Percentiles rank a stretch among this genome's conserved stretches.
These are phyloP conservation scores for human DNA, from an alignment of 2,113 vertebrate genomes.

Conservation along the genomic window GRCh38 chr9:137298501-137299000, in stretches of 20 bases:
- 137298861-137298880: not conserved
- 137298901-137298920: not conserved
- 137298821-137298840: not conserved
- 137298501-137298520: accelerated
- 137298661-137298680: not conserved
- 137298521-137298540: not conserved
- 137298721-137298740: not conserved
- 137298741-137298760: not conserved
- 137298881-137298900: accelerated
- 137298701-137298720: not conserved
- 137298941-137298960: not conserved
- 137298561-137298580: accelerated
- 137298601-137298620: not conserved
- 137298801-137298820: not conserved
- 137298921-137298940: no score
- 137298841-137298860: not conserved
- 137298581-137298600: not conserved
- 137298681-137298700: not conserved
- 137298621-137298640: not conserved
- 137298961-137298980: not conserved
- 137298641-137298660: not conserved
- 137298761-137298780: not conserved
- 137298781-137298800: not conserved
- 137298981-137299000: not conserved
- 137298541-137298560: accelerated